Percentiles rank a stretch among this genome's conserved stretches.
phyloP scores from a whole-genome alignment of 1,140 invertebrate genomes.

The Zophobas atratus region DNA sequence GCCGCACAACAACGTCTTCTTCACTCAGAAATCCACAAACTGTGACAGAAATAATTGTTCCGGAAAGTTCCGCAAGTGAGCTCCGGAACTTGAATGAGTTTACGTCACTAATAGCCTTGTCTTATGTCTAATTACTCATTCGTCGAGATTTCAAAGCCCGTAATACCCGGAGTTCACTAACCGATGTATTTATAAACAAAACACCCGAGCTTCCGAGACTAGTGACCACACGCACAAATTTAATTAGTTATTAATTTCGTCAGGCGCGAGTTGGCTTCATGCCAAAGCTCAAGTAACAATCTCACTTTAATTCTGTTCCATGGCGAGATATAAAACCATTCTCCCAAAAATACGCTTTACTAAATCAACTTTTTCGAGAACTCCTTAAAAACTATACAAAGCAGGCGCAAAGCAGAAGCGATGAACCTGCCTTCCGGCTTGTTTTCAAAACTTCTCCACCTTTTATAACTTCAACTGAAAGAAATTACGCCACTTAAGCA shows the following conservation, averaged over 20 bases:
- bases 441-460: too few species aligned
- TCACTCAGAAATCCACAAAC: neutral
- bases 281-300: neutral
- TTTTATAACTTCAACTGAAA: too few species aligned
- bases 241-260: constrained; percentile 4
- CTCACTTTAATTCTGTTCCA: too few species aligned
- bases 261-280: neutral
- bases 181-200: constrained; percentile 41
- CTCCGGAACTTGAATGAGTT: neutral
- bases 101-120: constrained; percentile 3
- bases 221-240: constrained; percentile 20
- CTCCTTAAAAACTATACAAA: too few species aligned
- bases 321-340: too few species aligned
- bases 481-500: too few species aligned
- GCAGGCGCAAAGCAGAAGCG: neutral
- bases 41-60: neutral
- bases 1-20: neutral
- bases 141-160: neutral
- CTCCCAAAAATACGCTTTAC: too few species aligned
- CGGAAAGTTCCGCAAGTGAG: neutral
- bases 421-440: neutral
- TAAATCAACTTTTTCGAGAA: too few species aligned
- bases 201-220: constrained; percentile 1
- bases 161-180: constrained; percentile 19
- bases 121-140: neutral